Percentiles rank a stretch among this genome's conserved stretches.
Evolutionary conservation across 2,113 vertebrate genomes (phyloP).

Genomic region (Gnathonemus echidnorhynchus): DNA sequence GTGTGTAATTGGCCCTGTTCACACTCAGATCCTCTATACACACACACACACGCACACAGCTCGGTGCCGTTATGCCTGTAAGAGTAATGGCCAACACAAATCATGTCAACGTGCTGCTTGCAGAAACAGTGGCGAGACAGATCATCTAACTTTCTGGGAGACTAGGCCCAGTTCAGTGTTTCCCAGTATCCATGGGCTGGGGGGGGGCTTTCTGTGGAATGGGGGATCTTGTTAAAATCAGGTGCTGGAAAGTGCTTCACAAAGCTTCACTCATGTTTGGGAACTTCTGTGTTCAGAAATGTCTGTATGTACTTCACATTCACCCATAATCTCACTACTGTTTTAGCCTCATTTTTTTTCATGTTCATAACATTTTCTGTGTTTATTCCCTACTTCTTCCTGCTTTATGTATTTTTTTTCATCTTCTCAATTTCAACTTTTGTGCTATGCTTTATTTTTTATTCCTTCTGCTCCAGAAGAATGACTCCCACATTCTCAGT

Average conservation of each 20-base stretch:
- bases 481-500: not conserved
- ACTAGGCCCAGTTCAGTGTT: conserved; percentile 37
- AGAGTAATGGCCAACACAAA: conserved; percentile 9
- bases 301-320: not conserved
- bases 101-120: not conserved
- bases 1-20: not conserved
- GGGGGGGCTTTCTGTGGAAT: not conserved
- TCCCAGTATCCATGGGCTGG: conserved; percentile 27
- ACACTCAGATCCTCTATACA: not conserved
- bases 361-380: not conserved
- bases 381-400: not conserved
- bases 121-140: conserved; percentile 17
- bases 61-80: not conserved
- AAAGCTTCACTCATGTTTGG: not conserved
- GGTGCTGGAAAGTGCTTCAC: conserved; percentile 8
- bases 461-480: not conserved
- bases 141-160: conserved; percentile 1
- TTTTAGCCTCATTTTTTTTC: not conserved
- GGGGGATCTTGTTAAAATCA: conserved; percentile 19
- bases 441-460: not conserved
- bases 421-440: not conserved
- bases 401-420: not conserved
- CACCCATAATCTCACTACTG: not conserved
- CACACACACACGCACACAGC: not conserved
- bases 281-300: not conserved